A percentile compares a stretch with the other conserved stretches of the same genome.
Evolutionary conservation across 2,888 invertebrate genomes (phyloP).

Genomic region (Platerodrilus igneus): DNA sequence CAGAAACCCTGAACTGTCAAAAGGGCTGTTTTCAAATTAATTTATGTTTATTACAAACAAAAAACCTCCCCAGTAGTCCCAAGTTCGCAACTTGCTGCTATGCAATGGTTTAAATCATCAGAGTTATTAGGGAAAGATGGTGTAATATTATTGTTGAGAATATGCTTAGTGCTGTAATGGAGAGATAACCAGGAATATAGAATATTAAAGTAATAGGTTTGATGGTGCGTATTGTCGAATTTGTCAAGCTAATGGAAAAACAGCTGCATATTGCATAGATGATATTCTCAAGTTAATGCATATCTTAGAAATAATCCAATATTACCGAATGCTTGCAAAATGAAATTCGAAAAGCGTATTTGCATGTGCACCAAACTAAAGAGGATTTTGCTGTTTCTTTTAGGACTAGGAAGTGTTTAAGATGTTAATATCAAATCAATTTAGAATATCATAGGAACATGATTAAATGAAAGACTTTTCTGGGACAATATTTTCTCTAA

Average conservation of each 20-base stretch:
- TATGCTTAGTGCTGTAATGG: slow-evolving; percentile 12
- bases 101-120: slow-evolving; percentile 20
- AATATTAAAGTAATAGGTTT: too few species aligned
- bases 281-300: too few species aligned
- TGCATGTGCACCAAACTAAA: too few species aligned
- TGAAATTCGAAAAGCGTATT: too few species aligned
- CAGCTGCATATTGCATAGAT: slow-evolving; percentile 12
- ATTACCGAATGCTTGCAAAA: too few species aligned
- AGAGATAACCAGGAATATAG: slow-evolving; percentile 22
- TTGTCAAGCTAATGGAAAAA: slow-evolving; percentile 6
- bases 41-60: slow-evolving; percentile 44
- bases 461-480: too few species aligned
- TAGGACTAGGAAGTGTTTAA: too few species aligned
- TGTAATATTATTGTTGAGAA: slow-evolving; percentile 19
- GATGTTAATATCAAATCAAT: too few species aligned
- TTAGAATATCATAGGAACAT: too few species aligned
- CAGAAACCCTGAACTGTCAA: slow-evolving; percentile 32
- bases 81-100: slow-evolving; percentile 23
- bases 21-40: slow-evolving; percentile 38
- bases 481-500: too few species aligned
- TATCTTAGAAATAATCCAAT: too few species aligned
- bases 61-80: slow-evolving; percentile 34
- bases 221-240: slow-evolving; percentile 1
- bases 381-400: too few species aligned
- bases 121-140: slow-evolving; percentile 21